Evolutionary conservation across 2,113 vertebrate genomes (phyloP).

Genomic region (Heterotilapia buettikoferi): DNA sequence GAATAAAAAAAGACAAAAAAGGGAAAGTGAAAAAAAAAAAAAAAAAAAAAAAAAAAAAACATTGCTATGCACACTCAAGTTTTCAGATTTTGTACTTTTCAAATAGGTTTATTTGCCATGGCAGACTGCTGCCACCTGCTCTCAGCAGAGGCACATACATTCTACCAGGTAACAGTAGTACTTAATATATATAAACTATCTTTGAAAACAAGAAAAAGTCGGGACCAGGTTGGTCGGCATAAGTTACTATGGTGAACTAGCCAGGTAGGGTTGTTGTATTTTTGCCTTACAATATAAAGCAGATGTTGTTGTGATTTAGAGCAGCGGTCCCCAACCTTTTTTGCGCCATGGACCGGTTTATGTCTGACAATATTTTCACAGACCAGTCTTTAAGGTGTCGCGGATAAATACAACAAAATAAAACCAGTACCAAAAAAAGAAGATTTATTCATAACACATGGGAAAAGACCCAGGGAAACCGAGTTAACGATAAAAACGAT

Average conservation of each 20-base stretch:
- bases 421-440: background rate
- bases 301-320: background rate
- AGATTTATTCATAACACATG: background rate
- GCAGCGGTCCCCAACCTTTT: background rate
- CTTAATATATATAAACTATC: background rate
- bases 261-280: background rate
- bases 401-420: background rate
- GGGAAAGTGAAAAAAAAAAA: no score
- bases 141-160: background rate
- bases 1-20: no score
- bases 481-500: background rate
- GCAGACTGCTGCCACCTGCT: background rate
- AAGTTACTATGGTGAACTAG: background rate
- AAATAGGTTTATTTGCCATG: background rate
- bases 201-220: background rate
- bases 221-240: background rate
- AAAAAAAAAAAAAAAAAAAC: no score
- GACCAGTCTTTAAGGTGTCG: background rate
- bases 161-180: background rate
- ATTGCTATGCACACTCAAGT: background rate
- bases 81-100: background rate
- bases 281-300: background rate
- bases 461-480: background rate
- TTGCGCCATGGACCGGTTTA: background rate
- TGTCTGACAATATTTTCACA: background rate